Evolutionary conservation across 2,888 invertebrate genomes (phyloP), one percentile per base, ranked within the genome.

Genomic region (Plebejus melissa): DNA sequence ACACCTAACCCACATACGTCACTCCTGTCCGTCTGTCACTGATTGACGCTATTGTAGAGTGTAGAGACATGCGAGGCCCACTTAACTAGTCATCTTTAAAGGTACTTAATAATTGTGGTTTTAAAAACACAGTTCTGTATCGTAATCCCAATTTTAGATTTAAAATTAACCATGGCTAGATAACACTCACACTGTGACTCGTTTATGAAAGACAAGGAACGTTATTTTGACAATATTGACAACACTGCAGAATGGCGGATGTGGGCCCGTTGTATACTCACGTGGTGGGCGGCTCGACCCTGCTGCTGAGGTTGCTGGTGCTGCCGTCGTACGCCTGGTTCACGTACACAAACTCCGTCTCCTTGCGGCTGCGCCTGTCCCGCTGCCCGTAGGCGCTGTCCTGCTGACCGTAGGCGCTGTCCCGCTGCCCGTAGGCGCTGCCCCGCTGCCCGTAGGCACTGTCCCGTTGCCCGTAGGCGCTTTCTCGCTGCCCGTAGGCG

Each of bases 251-350:
- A 54, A 0, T 54, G 16, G 16, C 16, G 54, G 16, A 54, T 16
- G 54, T 16, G 54, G 16, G 16, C 54, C 1, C 54, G 4, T 54
- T 41, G 41, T 46, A 1, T 69, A 80, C 80, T 71, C 76, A 90
- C 90, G 87, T 84, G 3, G 86, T 86, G 0, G 89, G 86, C 1
- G 84, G 84, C 28, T 82, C 79, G 22, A 76, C 77, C 6, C 81
- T 83, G 72, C 54, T 54, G 54, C 79, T 84, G 0, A 91, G 82
- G 84, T 81, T 86, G 65, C 81, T 81, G 32, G 84, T 79, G 81
- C 90, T 91, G 11, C 90, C 91, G 0, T 85, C 86, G 80, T 84
- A 93, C 0, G 87, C 91, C 1, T 82, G 78, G 77, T 93, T 93
- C 80, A 88, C 88, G 80, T 88, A 93, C 75, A 87, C 88, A 82